Base-by-base conservation (phyloP, 1,140 invertebrate species). In the Eciton burchellii region DNA sequence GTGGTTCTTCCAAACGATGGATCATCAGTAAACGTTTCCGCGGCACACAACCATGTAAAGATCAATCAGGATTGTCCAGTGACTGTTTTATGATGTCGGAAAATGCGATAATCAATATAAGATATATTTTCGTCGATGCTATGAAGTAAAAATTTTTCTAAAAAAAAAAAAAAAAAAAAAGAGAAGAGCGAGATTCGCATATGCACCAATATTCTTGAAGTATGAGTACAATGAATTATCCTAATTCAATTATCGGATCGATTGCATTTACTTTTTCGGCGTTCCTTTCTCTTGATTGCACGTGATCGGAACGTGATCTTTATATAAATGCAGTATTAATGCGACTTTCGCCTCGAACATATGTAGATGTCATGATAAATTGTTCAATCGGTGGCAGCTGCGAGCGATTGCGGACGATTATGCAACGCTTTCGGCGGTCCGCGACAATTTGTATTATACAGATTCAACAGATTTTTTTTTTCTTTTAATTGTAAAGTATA, bases 1-100 rank as follows among this genome's bases (percentile, higher is more conserved):
- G 92, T 99, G 98, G 98, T 98, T 98, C 88, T 98, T 98, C 90
- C 96, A 97, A 89, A 98, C 97, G 41, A 97, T 98, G 84, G 97
- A 98, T 91, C 95, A 96, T 87, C 97, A 96, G 89, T 95, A 91
- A 92, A 87, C n/a, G 12, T 8, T 12, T 24, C 29, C 45, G 26
- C 26, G 16, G 41, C 12, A 21, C n/a, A 26, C 14, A 60, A 12
- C 24, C 35, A 14, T 35, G 70, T 57, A 29, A 47, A 47, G 35
- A 60, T 11, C 8, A 26, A 59, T 52, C 9, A 66, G 11, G 14
- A 43, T 73, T 41, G n/a, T 29, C 43, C 19, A 59, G 47, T 41
- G 43, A 73, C 45, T 14, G n/a, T 49, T 41, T 60, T 16, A 3
- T 54, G 43, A 52, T 68, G 24, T 49, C 45, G 16, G 11, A 12